These are phyloP conservation scores for Sinocyclocheilus anshuiensis DNA, from an alignment of 2,113 vertebrate species.

Conservation along the genomic window DNA sequence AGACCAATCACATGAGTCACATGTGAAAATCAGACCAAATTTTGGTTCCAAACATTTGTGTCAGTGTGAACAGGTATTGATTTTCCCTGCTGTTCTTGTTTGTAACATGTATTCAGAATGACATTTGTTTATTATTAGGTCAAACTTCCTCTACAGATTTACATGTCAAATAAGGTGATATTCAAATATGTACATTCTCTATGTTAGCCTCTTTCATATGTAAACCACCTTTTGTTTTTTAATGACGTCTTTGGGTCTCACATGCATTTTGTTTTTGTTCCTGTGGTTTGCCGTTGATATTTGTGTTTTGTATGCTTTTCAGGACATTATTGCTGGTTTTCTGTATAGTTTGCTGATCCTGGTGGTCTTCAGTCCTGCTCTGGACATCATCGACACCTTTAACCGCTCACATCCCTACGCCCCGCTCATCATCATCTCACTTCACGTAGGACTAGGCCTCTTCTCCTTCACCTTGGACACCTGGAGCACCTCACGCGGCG, in stretches of 20 bases:
- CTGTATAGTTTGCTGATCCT: constrained; percentile 89
- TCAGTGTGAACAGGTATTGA: neutral
- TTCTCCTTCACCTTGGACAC: constrained; percentile 96
- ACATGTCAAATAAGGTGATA: neutral
- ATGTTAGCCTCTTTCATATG: neutral
- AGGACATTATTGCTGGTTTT: constrained; percentile 92
- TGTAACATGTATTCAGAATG: neutral
- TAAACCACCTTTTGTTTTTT: neutral
- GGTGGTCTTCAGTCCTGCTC: constrained; percentile 81
- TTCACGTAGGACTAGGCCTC: constrained; percentile 89
- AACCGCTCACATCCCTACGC: constrained; percentile 84
- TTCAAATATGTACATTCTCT: neutral
- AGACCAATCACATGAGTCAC: neutral
- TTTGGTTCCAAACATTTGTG: neutral
- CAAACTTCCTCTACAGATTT: neutral
- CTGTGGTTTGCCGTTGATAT: neutral
- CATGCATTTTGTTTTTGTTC: neutral
- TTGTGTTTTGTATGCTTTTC: constrained; percentile 11
- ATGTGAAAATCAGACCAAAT: neutral
- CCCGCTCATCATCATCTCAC: constrained; percentile 83
- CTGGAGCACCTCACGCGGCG: constrained; percentile 95
- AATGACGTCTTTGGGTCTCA: neutral
- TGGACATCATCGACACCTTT: constrained; percentile 89
- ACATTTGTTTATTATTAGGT: neutral
- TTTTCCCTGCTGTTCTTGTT: neutral